Conservation (phyloP, 2,888 invertebrate genomes). For the Cephus runcator region DNA sequence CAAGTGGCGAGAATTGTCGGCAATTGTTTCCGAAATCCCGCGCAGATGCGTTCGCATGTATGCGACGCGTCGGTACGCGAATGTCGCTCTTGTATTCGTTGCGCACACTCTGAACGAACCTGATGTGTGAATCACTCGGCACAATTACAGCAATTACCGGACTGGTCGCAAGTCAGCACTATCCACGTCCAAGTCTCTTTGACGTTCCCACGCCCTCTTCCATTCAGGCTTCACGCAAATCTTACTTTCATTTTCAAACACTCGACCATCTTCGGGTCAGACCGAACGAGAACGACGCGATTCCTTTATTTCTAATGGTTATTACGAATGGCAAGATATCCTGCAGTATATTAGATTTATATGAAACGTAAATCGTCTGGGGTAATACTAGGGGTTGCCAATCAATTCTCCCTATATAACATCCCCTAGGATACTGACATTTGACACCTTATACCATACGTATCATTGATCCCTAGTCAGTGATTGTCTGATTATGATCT, state of each 20-base stretch:
- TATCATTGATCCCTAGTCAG: constrained; percentile 21
- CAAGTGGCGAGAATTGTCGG: constrained; percentile 66
- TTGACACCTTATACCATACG: constrained; percentile 52
- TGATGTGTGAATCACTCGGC: constrained; percentile 66
- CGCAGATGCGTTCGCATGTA: constrained; percentile 53
- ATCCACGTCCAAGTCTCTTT: constrained; percentile 52
- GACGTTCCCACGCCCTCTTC: constrained; percentile 64
- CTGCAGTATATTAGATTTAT: background rate
- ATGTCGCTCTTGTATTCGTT: constrained; percentile 20
- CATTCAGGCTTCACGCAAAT: constrained; percentile 63
- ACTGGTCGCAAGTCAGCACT: constrained; percentile 53
- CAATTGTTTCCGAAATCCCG: constrained; percentile 67
- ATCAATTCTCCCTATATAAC: background rate
- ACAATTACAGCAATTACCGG: constrained; percentile 64
- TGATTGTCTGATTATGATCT: constrained; percentile 65
- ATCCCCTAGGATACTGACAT: constrained; percentile 51
- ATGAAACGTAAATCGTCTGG: background rate
- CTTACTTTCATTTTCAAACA: constrained; percentile 34
- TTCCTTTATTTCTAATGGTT: background rate
- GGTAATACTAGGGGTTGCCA: background rate
- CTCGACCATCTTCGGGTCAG: background rate
- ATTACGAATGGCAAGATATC: background rate
- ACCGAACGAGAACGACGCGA: constrained; percentile 19
- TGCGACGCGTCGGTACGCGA: constrained; percentile 28
- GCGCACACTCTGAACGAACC: constrained; percentile 37